Base-by-base conservation (phyloP, 2,113 vertebrate species). In the Catharus bicknelli region DNA sequence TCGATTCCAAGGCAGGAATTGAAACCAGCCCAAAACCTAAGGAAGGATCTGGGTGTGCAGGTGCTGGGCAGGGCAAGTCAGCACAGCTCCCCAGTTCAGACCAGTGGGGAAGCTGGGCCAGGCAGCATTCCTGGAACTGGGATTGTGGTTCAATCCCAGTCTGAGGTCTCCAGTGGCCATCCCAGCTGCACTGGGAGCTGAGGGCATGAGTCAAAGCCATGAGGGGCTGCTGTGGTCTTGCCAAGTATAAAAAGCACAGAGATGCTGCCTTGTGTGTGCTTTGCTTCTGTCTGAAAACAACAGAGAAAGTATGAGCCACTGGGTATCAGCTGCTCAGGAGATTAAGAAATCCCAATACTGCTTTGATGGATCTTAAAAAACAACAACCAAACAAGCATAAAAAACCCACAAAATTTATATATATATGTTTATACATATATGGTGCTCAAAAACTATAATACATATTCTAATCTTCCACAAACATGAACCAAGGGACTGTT, bases 191-290 rank as follows among this genome's bases (percentile, higher is more conserved):
- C 27, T 0, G 4, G 15, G 74, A 91, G 81, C 57, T 17, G 59
- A 86, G 45, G 40, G 50, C 43, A 15, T 16, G 76, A 90, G n/a
- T 77, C 90, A 96, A 93, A 88, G 76, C 79, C 75, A 57, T 16
- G 66, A 80, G 74, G 59, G 68, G 55, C 79, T 86, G 72, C 61
- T 61, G 10, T 0, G 30, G 63, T 27, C 86, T 26, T 59, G 86
- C 50, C 76, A 88, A 78, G 17, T 16, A 13, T 7, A 48, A 47
- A 64, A 88, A 78, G 59, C 10, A 1, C 38, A 36, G 51, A 77
- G 64, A 19, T 76, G 7, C 25, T 66, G 63, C 68, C 50, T 34
- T 32, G 32, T 0, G 1, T 29, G 47, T 47, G 50, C 83, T 83
- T 30, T 23, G 11, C 51, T 86, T 50, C 61, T 88, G 85, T 16